These are phyloP conservation scores for Oxygymnocypris stewartii DNA, from an alignment of 2,113 vertebrate species.

Conservation along the genomic window DNA sequence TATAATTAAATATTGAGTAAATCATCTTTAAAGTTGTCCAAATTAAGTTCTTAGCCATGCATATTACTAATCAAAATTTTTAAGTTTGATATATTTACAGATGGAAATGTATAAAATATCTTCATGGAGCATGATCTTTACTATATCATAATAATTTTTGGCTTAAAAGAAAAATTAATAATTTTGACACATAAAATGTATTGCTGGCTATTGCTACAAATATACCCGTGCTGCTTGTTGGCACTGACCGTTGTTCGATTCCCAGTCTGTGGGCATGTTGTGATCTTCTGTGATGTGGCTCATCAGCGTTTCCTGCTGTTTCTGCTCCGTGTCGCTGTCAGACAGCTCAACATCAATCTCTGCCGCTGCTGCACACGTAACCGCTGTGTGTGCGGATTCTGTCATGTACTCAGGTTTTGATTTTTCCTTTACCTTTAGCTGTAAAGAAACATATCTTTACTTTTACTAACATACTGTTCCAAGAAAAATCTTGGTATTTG, in stretches of 20 bases:
- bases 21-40: too few relatives aligned
- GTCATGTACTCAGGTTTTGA: background rate
- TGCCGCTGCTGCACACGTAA: slow-evolving; percentile 1
- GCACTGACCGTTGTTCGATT: background rate
- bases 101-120: too few relatives aligned
- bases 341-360: slow-evolving; percentile 64
- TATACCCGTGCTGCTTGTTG: background rate
- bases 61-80: too few relatives aligned
- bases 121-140: too few relatives aligned
- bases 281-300: background rate
- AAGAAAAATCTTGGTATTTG: background rate
- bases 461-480: background rate
- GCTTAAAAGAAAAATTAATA: too few relatives aligned
- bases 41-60: too few relatives aligned
- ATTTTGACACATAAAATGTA: too few relatives aligned
- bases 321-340: slow-evolving; percentile 50
- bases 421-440: slow-evolving; percentile 8
- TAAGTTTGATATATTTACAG: too few relatives aligned
- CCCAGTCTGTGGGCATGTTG: background rate
- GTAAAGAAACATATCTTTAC: background rate
- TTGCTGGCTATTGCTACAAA: too few relatives aligned
- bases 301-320: slow-evolving; percentile 12
- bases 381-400: background rate
- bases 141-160: too few relatives aligned
- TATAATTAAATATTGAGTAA: too few relatives aligned